phyloP scores from a whole-genome alignment of 1,140 invertebrate genomes.

The Cyclina sinensis region DNA sequence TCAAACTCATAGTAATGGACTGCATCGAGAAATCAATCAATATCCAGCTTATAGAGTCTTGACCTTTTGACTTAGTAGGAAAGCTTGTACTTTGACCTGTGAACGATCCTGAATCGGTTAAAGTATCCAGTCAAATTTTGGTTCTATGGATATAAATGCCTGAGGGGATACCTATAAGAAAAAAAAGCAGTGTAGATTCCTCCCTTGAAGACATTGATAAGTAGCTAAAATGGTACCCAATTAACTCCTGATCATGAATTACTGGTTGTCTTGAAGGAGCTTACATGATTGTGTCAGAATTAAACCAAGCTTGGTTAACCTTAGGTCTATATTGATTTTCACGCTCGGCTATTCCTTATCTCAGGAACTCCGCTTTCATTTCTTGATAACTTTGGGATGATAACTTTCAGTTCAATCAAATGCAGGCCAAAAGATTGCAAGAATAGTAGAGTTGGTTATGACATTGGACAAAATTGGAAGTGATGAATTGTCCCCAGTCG shows the following conservation, averaged over 20 bases:
- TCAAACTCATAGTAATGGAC: too few species aligned
- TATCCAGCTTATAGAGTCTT: too few species aligned
- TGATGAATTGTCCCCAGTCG: neutral
- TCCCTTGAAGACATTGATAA: neutral
- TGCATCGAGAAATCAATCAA: too few species aligned
- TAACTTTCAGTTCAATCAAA: neutral
- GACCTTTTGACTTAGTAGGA: too few species aligned
- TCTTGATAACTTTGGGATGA: neutral
- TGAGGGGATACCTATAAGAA: too few species aligned
- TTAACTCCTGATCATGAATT: slow-evolving; percentile 3
- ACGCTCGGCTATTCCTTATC: neutral
- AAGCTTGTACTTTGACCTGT: too few species aligned
- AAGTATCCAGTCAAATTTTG: too few species aligned
- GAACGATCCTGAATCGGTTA: too few species aligned
- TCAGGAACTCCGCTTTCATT: neutral
- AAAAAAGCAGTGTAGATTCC: too few species aligned
- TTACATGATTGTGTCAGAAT: slow-evolving; percentile 22
- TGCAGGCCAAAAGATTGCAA: neutral
- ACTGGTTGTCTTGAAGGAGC: slow-evolving; percentile 10
- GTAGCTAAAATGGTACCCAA: neutral
- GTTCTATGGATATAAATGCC: too few species aligned
- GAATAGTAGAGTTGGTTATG: neutral
- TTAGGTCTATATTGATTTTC: slow-evolving; percentile 27
- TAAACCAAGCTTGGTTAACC: slow-evolving; percentile 25
- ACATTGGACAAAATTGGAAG: neutral